These are phyloP conservation scores for Synanceia verrucosa DNA, from an alignment of 2,797 vertebrate genomes.

Conservation along the genomic window DNA sequence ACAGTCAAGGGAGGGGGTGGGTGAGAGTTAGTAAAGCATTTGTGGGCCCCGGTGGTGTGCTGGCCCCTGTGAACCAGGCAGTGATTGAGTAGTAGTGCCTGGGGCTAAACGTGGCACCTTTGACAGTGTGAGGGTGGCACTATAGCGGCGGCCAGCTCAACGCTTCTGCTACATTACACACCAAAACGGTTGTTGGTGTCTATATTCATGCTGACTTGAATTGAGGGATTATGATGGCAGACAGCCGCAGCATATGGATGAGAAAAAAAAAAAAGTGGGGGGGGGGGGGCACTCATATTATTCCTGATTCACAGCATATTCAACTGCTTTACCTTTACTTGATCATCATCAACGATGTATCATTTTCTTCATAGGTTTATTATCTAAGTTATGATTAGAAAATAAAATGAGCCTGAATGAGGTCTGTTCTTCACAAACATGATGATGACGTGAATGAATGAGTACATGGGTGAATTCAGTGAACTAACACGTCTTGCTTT, in stretches of 20 bases:
- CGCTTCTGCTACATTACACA: constrained; percentile 76
- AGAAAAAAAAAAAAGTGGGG: constrained; percentile 16
- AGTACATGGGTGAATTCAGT: not conserved
- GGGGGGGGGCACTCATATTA: constrained; percentile 3
- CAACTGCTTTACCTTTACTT: not conserved
- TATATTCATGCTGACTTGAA: constrained; percentile 59
- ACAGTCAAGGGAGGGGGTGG: constrained; percentile 5
- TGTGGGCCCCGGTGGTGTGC: constrained; percentile 64
- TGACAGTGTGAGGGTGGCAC: constrained; percentile 72
- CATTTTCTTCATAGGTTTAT: not conserved
- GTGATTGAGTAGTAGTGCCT: constrained; percentile 68
- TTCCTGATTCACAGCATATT: not conserved
- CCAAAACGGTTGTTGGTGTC: constrained; percentile 61
- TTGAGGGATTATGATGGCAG: constrained; percentile 42
- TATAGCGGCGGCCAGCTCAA: constrained; percentile 56
- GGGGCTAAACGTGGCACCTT: constrained; percentile 74
- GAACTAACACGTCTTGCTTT: not conserved
- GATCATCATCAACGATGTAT: not conserved
- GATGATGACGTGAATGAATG: not conserved
- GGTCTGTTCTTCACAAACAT: not conserved
- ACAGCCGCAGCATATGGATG: constrained; percentile 39
- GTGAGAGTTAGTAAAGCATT: constrained; percentile 52
- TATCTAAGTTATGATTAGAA: not conserved
- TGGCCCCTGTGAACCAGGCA: constrained; percentile 62
- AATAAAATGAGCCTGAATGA: not conserved